These are phyloP conservation scores for Platalea minor DNA, from an alignment of 2,797 vertebrate species.

Conservation along the genomic window DNA sequence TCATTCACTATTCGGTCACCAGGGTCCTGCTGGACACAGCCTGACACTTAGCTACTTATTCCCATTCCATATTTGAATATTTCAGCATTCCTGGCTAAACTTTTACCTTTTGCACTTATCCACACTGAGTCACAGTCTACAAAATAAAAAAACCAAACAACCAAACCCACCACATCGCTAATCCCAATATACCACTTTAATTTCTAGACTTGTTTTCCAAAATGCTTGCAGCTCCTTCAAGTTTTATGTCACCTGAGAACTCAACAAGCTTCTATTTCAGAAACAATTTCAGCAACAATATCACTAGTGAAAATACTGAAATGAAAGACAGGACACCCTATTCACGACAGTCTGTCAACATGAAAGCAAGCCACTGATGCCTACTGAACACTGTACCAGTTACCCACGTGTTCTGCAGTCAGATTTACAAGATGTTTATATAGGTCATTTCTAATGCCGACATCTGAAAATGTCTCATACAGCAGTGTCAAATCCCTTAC, in stretches of 20 bases:
- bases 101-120: background rate
- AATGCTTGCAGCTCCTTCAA: background rate
- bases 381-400: background rate
- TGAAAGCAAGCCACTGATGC: background rate
- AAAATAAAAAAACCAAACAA: background rate
- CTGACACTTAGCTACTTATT: background rate
- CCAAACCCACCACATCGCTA: background rate
- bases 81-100: background rate
- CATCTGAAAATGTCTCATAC: background rate
- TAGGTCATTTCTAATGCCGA: background rate
- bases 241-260: background rate
- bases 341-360: background rate
- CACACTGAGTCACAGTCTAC: background rate
- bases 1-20: background rate
- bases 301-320: background rate
- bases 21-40: background rate
- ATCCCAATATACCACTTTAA: background rate
- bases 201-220: background rate
- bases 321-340: background rate
- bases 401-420: background rate
- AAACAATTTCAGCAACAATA: background rate
- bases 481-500: background rate
- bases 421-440: background rate
- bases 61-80: background rate
- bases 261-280: background rate